Conservation (phyloP, 2,113 vertebrate species). For the Phainopepla nitens region DNA sequence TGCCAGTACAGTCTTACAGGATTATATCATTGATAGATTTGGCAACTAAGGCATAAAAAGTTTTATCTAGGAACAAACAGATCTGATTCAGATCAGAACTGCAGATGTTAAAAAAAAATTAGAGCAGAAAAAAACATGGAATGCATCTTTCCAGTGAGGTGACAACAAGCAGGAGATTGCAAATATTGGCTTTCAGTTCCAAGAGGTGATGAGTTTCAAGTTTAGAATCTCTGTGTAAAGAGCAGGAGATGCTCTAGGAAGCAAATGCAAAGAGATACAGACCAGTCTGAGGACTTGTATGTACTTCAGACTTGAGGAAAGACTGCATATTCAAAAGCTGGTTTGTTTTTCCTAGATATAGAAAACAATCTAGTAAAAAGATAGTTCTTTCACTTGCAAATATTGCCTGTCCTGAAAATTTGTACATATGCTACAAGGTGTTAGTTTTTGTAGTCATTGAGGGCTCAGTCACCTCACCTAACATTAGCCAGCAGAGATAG, state of each 20-base stretch:
- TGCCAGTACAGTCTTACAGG: not conserved
- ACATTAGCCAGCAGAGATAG: not conserved
- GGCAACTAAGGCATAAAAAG: not conserved
- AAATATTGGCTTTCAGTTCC: not conserved
- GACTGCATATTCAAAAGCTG: not conserved
- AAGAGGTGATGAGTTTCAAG: not conserved
- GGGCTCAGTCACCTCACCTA: not conserved
- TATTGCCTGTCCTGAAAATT: not conserved
- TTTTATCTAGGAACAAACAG: not conserved
- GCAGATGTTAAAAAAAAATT: not conserved
- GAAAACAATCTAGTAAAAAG: not conserved
- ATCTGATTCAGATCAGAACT: not conserved
- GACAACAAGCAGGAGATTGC: not conserved
- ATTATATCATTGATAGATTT: not conserved
- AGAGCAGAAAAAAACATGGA: fast-evolving
- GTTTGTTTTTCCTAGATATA: not conserved
- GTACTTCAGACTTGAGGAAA: not conserved
- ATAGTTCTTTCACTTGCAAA: not conserved
- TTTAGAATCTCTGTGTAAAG: not conserved
- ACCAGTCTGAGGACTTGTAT: not conserved
- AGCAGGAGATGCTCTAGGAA: not conserved
- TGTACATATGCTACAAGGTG: not conserved
- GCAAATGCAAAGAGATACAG: not conserved
- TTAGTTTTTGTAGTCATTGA: not conserved
- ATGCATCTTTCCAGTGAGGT: not conserved